Percentiles rank a stretch among this genome's conserved stretches.
phyloP scores from a whole-genome alignment of 2,888 invertebrate genomes.

The Eulithis testata region DNA sequence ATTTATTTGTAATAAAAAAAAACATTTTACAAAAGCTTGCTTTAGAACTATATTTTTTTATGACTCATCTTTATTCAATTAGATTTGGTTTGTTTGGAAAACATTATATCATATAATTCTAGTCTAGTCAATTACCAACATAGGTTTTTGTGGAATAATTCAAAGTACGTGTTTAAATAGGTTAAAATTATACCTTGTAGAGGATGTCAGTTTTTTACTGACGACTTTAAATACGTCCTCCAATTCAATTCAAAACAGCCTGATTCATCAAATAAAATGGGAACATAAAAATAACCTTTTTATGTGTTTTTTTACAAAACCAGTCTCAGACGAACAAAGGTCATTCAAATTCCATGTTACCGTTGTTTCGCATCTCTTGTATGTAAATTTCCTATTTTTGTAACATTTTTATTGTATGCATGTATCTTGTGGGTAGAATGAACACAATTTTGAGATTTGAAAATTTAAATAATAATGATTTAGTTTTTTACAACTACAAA shows the following conservation, averaged over 20 bases:
- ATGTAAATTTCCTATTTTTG: constrained; percentile 64
- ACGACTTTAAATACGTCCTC: constrained; percentile 16
- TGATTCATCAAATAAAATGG: constrained; percentile 16
- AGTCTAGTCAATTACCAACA: no score
- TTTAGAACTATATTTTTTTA: no score
- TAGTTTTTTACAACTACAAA: no score
- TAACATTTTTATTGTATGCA: constrained; percentile 24
- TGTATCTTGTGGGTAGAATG: neutral
- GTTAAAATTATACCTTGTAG: neutral
- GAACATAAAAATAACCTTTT: constrained; percentile 26
- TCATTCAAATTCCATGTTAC: constrained; percentile 45
- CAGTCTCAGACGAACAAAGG: constrained; percentile 36
- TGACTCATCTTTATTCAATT: no score
- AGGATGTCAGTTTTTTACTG: constrained; percentile 12
- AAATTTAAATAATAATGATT: neutral
- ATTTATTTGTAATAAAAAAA: neutral
- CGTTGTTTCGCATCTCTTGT: constrained; percentile 60
- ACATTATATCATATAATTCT: no score
- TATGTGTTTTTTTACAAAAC: constrained; percentile 24
- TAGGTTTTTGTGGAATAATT: neutral
- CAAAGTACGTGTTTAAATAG: no score
- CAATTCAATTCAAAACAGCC: constrained; percentile 51
- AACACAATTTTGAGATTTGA: neutral
- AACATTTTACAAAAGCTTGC: neutral
- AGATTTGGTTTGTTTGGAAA: no score